Conservation (phyloP, 2,797 vertebrate species). For the Lindbergichthys nudifrons region DNA sequence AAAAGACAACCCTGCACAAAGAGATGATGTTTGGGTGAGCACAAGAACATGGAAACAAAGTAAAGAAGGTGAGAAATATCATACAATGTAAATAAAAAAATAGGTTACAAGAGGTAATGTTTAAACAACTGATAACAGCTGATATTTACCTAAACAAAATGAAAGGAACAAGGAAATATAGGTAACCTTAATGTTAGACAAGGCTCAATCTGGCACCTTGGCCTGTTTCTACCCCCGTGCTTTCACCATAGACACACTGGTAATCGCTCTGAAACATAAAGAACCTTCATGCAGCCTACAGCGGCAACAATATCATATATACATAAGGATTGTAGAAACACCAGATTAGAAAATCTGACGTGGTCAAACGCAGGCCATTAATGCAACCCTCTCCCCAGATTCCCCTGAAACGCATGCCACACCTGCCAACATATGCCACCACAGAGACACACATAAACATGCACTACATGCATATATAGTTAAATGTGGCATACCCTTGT, state of each 20-base stretch:
- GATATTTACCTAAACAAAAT: slow-evolving; percentile 18
- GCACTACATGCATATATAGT: slow-evolving; percentile 73
- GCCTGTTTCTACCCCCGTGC: slow-evolving; percentile 58
- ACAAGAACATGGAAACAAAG: slow-evolving; percentile 3
- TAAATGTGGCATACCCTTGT: slow-evolving; percentile 80
- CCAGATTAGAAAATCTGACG: slow-evolving; percentile 37
- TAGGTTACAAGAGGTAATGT: background rate
- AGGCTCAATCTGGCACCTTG: slow-evolving; percentile 62
- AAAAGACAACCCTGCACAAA: slow-evolving; percentile 34
- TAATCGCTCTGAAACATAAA: slow-evolving; percentile 28
- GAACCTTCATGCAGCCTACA: slow-evolving; percentile 47
- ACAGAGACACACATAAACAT: slow-evolving; percentile 63
- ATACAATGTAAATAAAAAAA: slow-evolving; percentile 6
- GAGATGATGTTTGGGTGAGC: slow-evolving; percentile 10
- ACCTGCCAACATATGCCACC: slow-evolving; percentile 34
- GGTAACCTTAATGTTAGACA: slow-evolving; percentile 3
- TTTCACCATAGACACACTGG: slow-evolving; percentile 36
- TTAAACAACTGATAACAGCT: slow-evolving; percentile 23
- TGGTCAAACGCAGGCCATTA: slow-evolving; percentile 33
- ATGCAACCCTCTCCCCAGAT: slow-evolving; percentile 38
- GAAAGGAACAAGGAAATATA: slow-evolving; percentile 16
- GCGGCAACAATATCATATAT: slow-evolving; percentile 42
- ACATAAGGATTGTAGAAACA: slow-evolving; percentile 49
- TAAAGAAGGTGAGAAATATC: slow-evolving; percentile 1
- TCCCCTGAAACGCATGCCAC: slow-evolving; percentile 38